Evolutionary conservation across 1,140 invertebrate genomes (phyloP).

Genomic region (Rhopalosiphum padi): DNA sequence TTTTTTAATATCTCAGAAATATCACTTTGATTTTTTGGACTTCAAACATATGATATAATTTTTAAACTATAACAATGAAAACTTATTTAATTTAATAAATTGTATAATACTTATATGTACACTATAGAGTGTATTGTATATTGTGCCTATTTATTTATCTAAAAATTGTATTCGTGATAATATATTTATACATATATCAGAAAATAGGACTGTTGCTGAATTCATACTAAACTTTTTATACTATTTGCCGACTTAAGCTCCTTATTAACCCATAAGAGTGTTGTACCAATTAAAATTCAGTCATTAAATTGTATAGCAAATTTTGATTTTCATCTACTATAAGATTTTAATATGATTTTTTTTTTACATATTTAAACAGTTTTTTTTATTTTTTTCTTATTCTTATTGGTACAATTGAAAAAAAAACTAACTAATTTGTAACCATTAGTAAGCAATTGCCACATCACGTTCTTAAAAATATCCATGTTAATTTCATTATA

Average conservation of each 20-base stretch:
- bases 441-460: neutral
- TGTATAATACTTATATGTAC: too few species aligned
- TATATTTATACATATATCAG: too few species aligned
- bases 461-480: neutral
- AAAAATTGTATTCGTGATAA: too few species aligned
- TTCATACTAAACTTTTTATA: neutral
- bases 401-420: neutral
- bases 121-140: too few species aligned
- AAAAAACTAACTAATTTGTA: neutral
- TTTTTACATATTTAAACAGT: neutral
- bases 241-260: neutral
- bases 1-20: too few species aligned
- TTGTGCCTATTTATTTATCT: too few species aligned
- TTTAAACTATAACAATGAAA: neutral
- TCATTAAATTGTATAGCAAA: neutral
- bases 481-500: neutral
- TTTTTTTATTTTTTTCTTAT: neutral
- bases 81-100: neutral
- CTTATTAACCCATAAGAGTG: neutral
- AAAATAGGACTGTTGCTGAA: neutral
- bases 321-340: neutral
- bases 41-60: neutral
- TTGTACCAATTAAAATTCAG: neutral
- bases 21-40: neutral
- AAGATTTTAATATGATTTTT: neutral